Percentiles rank a stretch among this genome's conserved stretches.
These are phyloP conservation scores for Neostethus bicornis DNA, from an alignment of 2,797 vertebrate species.

Conservation along the genomic window DNA sequence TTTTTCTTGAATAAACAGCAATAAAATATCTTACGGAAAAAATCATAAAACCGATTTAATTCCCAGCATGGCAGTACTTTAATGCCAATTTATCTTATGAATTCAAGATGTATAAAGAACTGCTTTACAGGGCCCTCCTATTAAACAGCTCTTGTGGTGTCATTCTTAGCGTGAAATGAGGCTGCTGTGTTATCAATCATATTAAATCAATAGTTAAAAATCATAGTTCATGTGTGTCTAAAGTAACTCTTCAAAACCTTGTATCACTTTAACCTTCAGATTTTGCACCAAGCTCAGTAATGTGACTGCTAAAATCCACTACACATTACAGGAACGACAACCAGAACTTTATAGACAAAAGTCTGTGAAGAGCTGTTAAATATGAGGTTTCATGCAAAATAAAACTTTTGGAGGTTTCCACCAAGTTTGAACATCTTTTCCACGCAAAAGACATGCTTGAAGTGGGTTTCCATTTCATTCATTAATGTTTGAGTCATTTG, in stretches of 20 bases:
- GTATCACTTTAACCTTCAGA: not conserved
- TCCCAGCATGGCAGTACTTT: not conserved
- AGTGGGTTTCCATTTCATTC: no score
- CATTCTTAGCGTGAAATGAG: not conserved
- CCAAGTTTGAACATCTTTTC: no score
- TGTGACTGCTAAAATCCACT: not conserved
- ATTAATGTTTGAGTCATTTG: no score
- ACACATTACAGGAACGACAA: not conserved
- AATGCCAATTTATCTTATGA: not conserved
- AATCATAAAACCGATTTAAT: no score
- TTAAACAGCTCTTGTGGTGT: no score
- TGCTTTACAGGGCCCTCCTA: no score
- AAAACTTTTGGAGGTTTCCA: no score
- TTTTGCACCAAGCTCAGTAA: not conserved
- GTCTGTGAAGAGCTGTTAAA: not conserved
- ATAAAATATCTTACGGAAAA: slow-evolving; percentile 16
- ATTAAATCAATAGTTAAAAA: no score
- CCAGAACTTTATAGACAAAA: not conserved
- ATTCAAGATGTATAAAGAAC: not conserved
- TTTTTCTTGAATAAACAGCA: slow-evolving; percentile 17
- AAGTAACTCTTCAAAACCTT: no score
- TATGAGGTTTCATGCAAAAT: no score
- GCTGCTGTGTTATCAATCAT: not conserved
- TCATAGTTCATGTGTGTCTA: no score
- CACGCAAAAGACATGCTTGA: no score